Percentiles rank a stretch among this genome's conserved stretches.
Conservation (phyloP, 1,140 invertebrate species). For the Druon quercuslanigerum region DNA sequence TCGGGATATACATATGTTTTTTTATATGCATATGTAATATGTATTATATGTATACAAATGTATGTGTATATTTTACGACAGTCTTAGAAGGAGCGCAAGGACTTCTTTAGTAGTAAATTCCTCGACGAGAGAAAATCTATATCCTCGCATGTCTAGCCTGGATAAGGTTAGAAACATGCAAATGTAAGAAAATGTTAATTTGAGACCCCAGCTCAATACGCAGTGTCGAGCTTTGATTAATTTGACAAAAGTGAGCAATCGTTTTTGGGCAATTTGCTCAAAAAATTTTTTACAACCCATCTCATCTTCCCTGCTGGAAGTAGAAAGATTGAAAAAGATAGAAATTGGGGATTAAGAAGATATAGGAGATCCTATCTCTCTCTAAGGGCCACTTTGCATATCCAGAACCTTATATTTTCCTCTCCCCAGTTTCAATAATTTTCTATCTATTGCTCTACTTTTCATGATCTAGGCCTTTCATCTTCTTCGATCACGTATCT, state of each 20-base stretch:
- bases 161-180: constrained; percentile 55
- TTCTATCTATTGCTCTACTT: no score
- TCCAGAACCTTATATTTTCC: no score
- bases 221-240: constrained; percentile 8
- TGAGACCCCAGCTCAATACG: constrained; percentile 26
- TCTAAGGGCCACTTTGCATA: no score
- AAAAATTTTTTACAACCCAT: neutral
- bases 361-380: no score
- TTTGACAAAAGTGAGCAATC: neutral
- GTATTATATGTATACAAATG: neutral
- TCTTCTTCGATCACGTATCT: no score
- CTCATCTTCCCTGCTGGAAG: no score
- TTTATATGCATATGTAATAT: neutral
- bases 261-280: neutral
- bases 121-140: constrained; percentile 59
- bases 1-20: neutral
- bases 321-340: no score
- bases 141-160: constrained; percentile 55
- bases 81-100: constrained; percentile 27
- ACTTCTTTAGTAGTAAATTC: constrained; percentile 13
- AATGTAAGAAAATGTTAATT: constrained; percentile 67
- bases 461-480: no score
- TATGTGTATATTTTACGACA: neutral
- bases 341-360: no score
- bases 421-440: no score